Base-by-base conservation (phyloP, 2,888 invertebrate genomes). In the Craniophora ligustri region DNA sequence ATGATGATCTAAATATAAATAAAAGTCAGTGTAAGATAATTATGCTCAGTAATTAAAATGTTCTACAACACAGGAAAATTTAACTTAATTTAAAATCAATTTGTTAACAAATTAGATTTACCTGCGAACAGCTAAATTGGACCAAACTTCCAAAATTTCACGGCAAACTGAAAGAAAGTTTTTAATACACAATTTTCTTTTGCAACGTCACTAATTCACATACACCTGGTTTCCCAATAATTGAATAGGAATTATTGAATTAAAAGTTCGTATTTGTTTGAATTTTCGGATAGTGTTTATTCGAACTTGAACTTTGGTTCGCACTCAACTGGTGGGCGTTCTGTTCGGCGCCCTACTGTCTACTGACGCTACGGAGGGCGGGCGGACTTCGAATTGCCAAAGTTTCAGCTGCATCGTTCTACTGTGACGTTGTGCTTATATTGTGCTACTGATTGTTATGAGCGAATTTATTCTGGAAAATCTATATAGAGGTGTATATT, bases 301-400 rank as follows among this genome's bases (percentile, higher is more conserved):
- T 50, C 83, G 78, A 81, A 81, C 81, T 82, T 81, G 83, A 82
- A 82, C 78, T 79, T 79, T 60, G 53, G 49, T 28, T 50, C 62
- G 68, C 71, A 63, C 77, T 82, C 84, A 85, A 85, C 85, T 84
- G 69, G 85, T 85, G 85, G 85, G 81, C 78, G 79, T 60, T 81
- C 80, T 48, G 70, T 57, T 30, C 79, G 85, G 81, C 85, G 85
- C 83, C 85, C 76, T 64, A 77, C 44, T 74, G 85, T 85, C 84
- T 84, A 85, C 85, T 85, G 84, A 72, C 76, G 82, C 45, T 55
- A 23, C 45, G 41, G 46, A 60, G 61, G 78, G 68, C 75, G 72
- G 72, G 72, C 70, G 61, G 38, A 49, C 34, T 53, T 49, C 42
- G 50, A 53, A 42, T 53, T 41, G 57, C 32, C 28, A 36, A 72